Base-by-base conservation (phyloP, 1,140 invertebrate genomes). In the Lanistes nyassanus region DNA sequence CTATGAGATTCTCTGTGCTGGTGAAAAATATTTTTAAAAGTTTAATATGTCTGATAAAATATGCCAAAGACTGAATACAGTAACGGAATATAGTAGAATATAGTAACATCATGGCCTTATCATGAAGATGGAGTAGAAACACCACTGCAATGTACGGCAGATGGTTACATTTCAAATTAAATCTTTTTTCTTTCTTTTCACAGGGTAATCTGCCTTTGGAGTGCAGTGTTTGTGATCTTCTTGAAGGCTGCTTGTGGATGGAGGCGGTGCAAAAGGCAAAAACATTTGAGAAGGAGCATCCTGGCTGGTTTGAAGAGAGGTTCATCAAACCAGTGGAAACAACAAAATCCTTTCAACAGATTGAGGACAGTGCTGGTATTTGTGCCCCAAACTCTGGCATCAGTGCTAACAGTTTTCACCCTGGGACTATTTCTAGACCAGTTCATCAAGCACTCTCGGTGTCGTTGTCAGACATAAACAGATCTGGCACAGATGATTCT, bases 151-250 rank as follows among this genome's bases (percentile, higher is more conserved):
- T 47, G 19, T 47, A 47, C 16, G 9, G 16, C 42, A 6, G 19
- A 47, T 42, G 9, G 42, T 47, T 31, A 11, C 11, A 26, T 60
- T 31, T 26, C n/a, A 26, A 31, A 26, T 9, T 9, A 26, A 60
- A 26, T 60, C 9, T 26, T 1, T 60, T 9, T 31, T 60, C 13
- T 55, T 13, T 11, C n/a, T 16, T 39, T 47, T 47, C 34, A 21
- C 66, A 68, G 66, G 66, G 47, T 42, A 68, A 53, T 26, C 42
- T 68, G 19, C 66, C 66, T 19, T 51, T 68, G 66, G n/a, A 68
- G 66, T 39, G 66, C 42, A 68, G 53, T 31, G 23, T 47, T 0
- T 9, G 7, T 6, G 66, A 53, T n/a, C 66, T 68, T 36, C 34
- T 31, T 21, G 42, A 51, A 53, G 66, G 66, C 26, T 23, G 34